phyloP scores from a whole-genome alignment of 2,888 invertebrate species.

The Gasteruption jaculator region DNA sequence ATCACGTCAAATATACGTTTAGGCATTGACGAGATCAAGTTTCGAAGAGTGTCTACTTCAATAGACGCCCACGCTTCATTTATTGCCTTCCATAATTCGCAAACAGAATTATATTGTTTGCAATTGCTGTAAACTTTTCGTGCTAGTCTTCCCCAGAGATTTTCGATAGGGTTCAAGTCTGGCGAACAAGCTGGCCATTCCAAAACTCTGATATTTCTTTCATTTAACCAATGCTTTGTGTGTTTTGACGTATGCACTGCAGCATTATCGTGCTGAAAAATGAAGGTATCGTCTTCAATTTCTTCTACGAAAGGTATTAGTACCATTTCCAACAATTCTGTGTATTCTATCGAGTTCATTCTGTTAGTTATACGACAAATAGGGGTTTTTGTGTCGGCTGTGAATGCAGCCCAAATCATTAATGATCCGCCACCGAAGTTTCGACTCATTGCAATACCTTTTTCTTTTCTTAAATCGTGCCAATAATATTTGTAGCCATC shows the following conservation, averaged over 20 bases:
- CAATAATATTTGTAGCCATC: constrained; percentile 14
- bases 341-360: constrained; percentile 8
- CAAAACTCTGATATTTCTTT: too few species aligned
- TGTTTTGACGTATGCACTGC: constrained; percentile 1
- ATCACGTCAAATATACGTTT: constrained; percentile 1
- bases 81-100: constrained; percentile 5
- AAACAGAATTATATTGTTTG: neutral
- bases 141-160: constrained; percentile 3
- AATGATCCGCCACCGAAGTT: constrained; percentile 11
- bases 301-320: constrained; percentile 6
- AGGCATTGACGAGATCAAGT: neutral
- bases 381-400: neutral
- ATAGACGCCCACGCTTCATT: constrained; percentile 7
- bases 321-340: neutral
- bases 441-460: constrained; percentile 4
- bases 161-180: constrained; percentile 6
- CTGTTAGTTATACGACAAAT: constrained; percentile 2
- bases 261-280: neutral
- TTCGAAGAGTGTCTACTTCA: constrained; percentile 2
- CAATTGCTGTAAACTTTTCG: neutral
- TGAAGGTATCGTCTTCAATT: neutral
- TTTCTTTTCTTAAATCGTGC: constrained; percentile 9
- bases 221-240: neutral
- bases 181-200: constrained; percentile 5
- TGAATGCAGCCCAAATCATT: constrained; percentile 11